Conservation (phyloP, 2,113 vertebrate species). For the Anarrhichthys ocellatus region DNA sequence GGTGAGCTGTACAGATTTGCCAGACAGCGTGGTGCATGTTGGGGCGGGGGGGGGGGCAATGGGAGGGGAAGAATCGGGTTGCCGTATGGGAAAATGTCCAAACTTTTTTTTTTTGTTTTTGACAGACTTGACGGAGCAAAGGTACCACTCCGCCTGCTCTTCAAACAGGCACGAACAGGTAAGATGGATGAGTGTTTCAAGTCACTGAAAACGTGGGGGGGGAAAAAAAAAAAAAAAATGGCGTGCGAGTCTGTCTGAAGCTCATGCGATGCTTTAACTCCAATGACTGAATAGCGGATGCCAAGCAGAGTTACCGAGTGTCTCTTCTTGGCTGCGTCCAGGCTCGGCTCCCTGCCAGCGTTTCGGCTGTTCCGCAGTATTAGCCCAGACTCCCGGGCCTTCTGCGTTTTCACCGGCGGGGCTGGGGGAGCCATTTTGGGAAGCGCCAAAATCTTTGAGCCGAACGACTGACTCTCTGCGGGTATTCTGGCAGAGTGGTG, state of each 20-base stretch:
- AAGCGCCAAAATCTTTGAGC: conserved; percentile 66
- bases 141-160: conserved; percentile 63
- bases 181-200: conserved; percentile 77
- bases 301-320: conserved; percentile 84
- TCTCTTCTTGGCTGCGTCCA: conserved; percentile 80
- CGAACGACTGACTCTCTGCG: conserved; percentile 64
- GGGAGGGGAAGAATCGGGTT: conserved; percentile 36
- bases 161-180: conserved; percentile 68
- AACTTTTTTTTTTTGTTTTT: conserved; percentile 43
- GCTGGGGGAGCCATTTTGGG: conserved; percentile 82
- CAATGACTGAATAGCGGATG: conserved; percentile 81
- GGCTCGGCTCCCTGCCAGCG: conserved; percentile 74
- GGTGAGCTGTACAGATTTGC: conserved; percentile 67
- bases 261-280: conserved; percentile 84
- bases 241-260: conserved; percentile 79
- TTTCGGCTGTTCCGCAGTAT: conserved; percentile 84
- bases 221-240: conserved; percentile 51
- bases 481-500: conserved; percentile 47
- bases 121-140: conserved; percentile 54
- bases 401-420: conserved; percentile 85
- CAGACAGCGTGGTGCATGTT: conserved; percentile 54
- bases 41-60: conserved; percentile 21
- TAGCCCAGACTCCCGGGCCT: conserved; percentile 83
- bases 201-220: conserved; percentile 69
- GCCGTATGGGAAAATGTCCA: conserved; percentile 53